Base-by-base conservation (phyloP, 1,140 invertebrate genomes). In the Lamellibrachia luymesi region DNA sequence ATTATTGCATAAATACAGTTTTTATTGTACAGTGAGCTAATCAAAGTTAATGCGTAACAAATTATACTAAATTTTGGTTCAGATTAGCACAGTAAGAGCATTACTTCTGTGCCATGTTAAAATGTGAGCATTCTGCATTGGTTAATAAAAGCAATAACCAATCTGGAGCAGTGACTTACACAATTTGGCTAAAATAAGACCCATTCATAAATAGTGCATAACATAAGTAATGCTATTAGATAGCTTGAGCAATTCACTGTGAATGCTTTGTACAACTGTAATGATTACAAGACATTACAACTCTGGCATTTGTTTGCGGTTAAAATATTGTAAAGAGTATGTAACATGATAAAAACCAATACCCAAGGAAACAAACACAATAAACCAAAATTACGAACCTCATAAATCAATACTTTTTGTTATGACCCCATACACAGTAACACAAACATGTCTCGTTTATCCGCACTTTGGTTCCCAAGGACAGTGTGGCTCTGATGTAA, bases 211-310 rank as follows among this genome's bases (percentile, higher is more conserved):
- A 80, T 80, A 80, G 64, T 80, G 64, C 64, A 80, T 80, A 80
- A 80, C 64, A 80, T 22, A 80, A 80, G 64, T 80, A 80, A 80
- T 22, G 64, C 64, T 80, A 80, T 80, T 80, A 80, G 25, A 80
- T 80, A 80, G 64, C 64, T 80, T 80, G 64, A 80, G 64, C 64
- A 80, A 80, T 80, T 80, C 64, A 80, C 64, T 80, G 64, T 80
- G 64, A 80, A 80, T 80, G 64, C 17, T 80, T 17, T 22, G 64
- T 80, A 80, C 64, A 80, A 80, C 25, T 22, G 64, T 8, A 80
- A 80, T 22, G 17, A 80, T 10, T 80, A 22, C 17, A 22, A 80
- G 64, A 80, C 64, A 80, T 80, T 80, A 80, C 64, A 80, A 22
- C 64, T 80, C 1, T 22, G 17, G 13, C 17, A 22, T 80, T 80